Evolutionary conservation across 2,797 vertebrate genomes (phyloP).

Genomic region (Poecilia picta): DNA sequence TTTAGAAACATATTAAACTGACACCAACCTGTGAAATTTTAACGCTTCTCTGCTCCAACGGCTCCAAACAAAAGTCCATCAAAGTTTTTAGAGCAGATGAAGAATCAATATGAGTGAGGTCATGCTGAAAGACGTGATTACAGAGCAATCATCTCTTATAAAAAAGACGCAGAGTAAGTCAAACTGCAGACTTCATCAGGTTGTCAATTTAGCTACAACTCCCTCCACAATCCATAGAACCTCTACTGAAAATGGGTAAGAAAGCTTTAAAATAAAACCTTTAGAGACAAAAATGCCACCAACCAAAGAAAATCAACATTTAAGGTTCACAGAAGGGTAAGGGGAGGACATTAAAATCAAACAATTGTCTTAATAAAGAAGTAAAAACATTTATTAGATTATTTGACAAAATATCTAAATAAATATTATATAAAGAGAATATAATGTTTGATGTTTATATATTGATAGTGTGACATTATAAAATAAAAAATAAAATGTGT

Average conservation of each 20-base stretch:
- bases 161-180: background rate
- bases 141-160: conserved; percentile 56
- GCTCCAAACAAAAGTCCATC: conserved; percentile 40
- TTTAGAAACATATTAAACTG: conserved; percentile 39
- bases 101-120: conserved; percentile 45
- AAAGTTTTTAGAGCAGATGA: conserved; percentile 34
- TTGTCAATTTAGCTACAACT: background rate
- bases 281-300: background rate
- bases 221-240: background rate
- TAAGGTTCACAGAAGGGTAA: too few relatives aligned
- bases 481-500: background rate
- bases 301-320: background rate
- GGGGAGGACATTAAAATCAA: background rate
- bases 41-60: conserved; percentile 35
- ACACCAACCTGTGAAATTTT: conserved; percentile 19
- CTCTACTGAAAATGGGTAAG: background rate
- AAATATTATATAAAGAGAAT: background rate
- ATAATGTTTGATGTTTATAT: background rate
- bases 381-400: background rate
- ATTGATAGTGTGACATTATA: background rate
- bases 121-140: conserved; percentile 53
- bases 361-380: background rate
- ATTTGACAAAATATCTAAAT: background rate
- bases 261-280: background rate
- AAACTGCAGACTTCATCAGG: background rate